Percentiles rank a stretch among this genome's conserved stretches.
phyloP scores from a whole-genome alignment of 2,113 vertebrate genomes.

The Columba janthina region DNA sequence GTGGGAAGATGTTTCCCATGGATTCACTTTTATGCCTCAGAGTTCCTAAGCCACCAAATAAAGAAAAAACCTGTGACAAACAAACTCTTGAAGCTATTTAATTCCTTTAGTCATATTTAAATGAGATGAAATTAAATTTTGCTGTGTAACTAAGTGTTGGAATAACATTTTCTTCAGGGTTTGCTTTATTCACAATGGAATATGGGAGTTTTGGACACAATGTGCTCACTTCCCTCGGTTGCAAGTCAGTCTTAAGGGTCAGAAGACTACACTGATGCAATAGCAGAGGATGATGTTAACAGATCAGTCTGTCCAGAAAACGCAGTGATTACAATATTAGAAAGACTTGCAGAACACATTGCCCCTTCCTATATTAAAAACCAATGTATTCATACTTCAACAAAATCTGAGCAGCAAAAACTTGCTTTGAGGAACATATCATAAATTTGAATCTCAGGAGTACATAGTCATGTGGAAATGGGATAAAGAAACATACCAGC shows the following conservation, averaged over 20 bases:
- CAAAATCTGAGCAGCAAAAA: neutral
- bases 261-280: fast-evolving
- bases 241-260: neutral
- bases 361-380: neutral
- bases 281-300: neutral
- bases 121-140: neutral
- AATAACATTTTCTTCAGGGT: neutral
- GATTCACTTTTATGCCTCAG: neutral
- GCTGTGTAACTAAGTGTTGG: neutral
- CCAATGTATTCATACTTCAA: neutral
- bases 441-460: neutral
- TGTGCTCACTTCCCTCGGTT: neutral
- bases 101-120: neutral
- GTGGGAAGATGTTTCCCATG: neutral
- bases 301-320: neutral
- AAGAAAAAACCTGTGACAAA: neutral
- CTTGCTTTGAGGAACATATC: neutral
- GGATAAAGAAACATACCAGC: neutral
- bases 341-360: neutral
- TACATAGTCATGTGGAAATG: neutral
- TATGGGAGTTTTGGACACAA: neutral
- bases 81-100: neutral
- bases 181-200: neutral
- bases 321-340: neutral
- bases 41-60: neutral